A percentile compares a stretch with the other conserved stretches of the same genome.
These are phyloP conservation scores for Ostrea denselamellosa DNA, from an alignment of 1,140 invertebrate species.

Conservation along the genomic window DNA sequence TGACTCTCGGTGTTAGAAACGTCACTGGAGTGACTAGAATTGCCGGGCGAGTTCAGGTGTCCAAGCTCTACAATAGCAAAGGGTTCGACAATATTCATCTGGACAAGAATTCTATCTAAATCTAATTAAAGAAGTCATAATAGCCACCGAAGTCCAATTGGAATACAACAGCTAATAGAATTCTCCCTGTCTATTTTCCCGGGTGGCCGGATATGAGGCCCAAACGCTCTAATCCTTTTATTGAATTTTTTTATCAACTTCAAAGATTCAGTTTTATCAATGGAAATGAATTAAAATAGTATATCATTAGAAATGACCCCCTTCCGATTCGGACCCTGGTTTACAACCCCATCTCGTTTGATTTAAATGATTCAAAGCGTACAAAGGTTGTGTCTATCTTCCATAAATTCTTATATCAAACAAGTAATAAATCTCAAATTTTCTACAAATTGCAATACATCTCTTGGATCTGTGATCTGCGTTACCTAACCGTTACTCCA, in stretches of 20 bases:
- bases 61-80: conserved; percentile 58
- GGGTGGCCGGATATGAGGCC: conserved; percentile 28
- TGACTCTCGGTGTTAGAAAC: conserved; percentile 51
- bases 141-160: neutral
- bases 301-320: conserved; percentile 39
- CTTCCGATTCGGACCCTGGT: conserved; percentile 17
- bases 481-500: neutral
- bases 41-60: conserved; percentile 65
- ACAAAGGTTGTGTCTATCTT: conserved; percentile 33
- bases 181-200: conserved; percentile 20
- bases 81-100: conserved; percentile 37
- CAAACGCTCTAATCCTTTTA: conserved; percentile 38
- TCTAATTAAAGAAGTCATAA: conserved; percentile 45
- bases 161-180: conserved; percentile 29
- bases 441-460: neutral
- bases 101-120: conserved; percentile 16
- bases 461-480: neutral
- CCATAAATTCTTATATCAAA: conserved; percentile 12
- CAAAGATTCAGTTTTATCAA: conserved; percentile 38
- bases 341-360: conserved; percentile 28
- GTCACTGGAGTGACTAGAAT: conserved; percentile 64
- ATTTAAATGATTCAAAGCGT: conserved; percentile 31
- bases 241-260: conserved; percentile 38
- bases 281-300: conserved; percentile 39
- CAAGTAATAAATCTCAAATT: conserved; percentile 45